Conservation (phyloP, 2,888 invertebrate genomes). For the Mesopsocus fuscifrons region DNA sequence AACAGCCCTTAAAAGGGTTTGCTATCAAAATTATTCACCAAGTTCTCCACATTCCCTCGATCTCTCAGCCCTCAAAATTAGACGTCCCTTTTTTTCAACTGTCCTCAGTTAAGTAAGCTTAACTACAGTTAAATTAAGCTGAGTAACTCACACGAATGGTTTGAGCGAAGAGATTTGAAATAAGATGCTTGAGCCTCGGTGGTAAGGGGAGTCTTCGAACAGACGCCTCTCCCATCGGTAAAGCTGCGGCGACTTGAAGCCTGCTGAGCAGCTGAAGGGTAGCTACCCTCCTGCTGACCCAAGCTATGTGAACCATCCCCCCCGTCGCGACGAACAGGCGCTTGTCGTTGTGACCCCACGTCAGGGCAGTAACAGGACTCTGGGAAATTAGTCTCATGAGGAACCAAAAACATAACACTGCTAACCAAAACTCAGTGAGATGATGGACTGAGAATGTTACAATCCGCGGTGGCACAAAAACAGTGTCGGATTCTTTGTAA, state of each 20-base stretch:
- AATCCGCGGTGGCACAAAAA: no score
- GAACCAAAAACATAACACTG: conserved; percentile 5
- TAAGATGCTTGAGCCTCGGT: conserved; percentile 61
- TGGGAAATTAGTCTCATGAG: conserved; percentile 23
- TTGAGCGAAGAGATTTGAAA: conserved; percentile 76
- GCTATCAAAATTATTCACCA: no score
- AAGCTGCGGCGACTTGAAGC: conserved; percentile 54
- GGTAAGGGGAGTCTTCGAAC: conserved; percentile 72
- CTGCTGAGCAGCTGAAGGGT: conserved; percentile 79
- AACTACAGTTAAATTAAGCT: background rate
- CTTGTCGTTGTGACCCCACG: conserved; percentile 97
- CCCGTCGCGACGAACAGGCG: conserved; percentile 87
- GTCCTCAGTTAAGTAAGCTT: no score
- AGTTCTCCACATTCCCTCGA: no score
- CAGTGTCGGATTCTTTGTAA: no score
- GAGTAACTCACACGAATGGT: conserved; percentile 60
- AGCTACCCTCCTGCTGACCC: conserved; percentile 79
- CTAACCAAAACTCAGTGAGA: no score
- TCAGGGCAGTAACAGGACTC: conserved; percentile 78
- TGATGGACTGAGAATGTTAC: no score
- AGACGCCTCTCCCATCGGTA: conserved; percentile 48
- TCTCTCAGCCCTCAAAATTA: no score
- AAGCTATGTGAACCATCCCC: conserved; percentile 78
- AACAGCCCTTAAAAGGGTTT: no score
- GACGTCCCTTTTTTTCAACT: no score